Conservation (phyloP, 2,888 invertebrate species). For the Mimachlamys varia region DNA sequence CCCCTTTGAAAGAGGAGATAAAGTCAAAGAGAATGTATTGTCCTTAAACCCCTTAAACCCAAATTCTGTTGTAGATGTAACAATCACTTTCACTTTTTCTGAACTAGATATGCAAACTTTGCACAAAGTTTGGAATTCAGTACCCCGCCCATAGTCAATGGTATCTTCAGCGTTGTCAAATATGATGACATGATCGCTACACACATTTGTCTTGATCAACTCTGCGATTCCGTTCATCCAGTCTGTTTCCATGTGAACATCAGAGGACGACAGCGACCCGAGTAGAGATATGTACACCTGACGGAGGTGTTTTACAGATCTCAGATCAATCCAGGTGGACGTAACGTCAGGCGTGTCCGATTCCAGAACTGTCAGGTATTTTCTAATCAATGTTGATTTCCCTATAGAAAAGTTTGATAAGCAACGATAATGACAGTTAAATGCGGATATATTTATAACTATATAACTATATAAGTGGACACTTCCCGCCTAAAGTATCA, state of each 20-base stretch:
- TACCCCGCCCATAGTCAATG: slow-evolving; percentile 48
- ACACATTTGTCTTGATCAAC: background rate
- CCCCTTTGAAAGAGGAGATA: slow-evolving; percentile 44
- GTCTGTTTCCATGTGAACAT: background rate
- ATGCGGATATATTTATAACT: no score
- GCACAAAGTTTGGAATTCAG: background rate
- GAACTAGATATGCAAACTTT: background rate
- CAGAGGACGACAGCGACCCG: background rate
- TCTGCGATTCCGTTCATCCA: slow-evolving; percentile 35
- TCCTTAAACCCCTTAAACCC: background rate
- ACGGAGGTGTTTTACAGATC: background rate
- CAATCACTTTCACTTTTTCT: slow-evolving; percentile 54
- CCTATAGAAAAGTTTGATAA: background rate
- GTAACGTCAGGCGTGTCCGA: background rate
- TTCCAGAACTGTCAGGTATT: slow-evolving; percentile 5
- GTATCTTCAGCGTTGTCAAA: slow-evolving; percentile 66
- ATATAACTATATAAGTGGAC: no score
- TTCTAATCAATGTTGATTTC: slow-evolving; percentile 37
- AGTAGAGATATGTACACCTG: slow-evolving; percentile 19
- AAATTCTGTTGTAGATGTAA: slow-evolving; percentile 59
- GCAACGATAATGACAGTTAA: no score
- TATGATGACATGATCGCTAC: slow-evolving; percentile 46
- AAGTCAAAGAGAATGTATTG: background rate
- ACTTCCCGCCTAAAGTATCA: no score
- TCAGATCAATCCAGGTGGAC: slow-evolving; percentile 22